Conservation (phyloP, 2,888 invertebrate species). For the Clostera curtula region DNA sequence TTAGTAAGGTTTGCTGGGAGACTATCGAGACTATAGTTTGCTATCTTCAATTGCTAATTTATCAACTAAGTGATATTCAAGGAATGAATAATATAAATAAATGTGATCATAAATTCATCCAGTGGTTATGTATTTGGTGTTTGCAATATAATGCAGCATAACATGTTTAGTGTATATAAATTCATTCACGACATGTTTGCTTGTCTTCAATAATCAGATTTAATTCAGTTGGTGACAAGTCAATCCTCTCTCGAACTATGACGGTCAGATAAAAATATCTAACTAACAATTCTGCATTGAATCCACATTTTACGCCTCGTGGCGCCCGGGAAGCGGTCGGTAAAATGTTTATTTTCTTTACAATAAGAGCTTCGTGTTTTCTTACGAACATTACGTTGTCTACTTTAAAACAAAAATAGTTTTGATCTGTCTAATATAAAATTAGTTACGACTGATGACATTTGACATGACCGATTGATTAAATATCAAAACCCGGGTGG, state of each 20-base stretch:
- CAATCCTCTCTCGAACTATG: conserved; percentile 20
- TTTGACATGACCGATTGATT: too few species aligned
- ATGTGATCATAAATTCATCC: conserved; percentile 7
- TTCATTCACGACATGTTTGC: conserved; percentile 29
- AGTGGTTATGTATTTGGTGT: conserved; percentile 3
- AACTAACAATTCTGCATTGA: conserved; percentile 7
- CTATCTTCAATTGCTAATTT: too few species aligned
- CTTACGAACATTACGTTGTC: neutral
- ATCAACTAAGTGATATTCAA: too few species aligned
- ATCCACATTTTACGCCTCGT: conserved; percentile 7
- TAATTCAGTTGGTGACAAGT: conserved; percentile 22
- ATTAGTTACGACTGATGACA: too few species aligned
- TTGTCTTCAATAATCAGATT: conserved; percentile 26
- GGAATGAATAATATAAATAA: conserved; percentile 7
- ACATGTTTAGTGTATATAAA: conserved; percentile 31
- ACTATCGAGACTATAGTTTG: too few species aligned
- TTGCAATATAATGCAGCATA: conserved; percentile 18
- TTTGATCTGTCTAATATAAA: too few species aligned
- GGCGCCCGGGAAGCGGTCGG: conserved; percentile 12
- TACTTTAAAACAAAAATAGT: neutral
- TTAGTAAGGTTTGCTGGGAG: too few species aligned
- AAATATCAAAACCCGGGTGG: too few species aligned
- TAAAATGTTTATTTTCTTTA: conserved; percentile 1
- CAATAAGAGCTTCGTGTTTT: neutral
- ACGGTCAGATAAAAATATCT: conserved; percentile 21